These are phyloP conservation scores for Argopecten irradians DNA, from an alignment of 1,140 invertebrate species.

Conservation along the genomic window DNA sequence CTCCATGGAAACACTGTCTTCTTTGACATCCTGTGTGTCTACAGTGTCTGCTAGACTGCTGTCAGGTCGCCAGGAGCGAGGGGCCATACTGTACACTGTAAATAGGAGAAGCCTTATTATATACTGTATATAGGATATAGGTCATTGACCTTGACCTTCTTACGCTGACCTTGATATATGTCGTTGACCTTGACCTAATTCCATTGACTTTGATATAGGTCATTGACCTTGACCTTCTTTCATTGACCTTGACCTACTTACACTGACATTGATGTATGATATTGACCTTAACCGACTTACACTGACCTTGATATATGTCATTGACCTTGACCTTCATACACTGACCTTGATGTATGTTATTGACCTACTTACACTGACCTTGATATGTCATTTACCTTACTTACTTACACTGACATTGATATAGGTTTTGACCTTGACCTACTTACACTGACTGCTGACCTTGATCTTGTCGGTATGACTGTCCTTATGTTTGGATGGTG, in stretches of 20 bases:
- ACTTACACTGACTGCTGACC: conserved; percentile 67
- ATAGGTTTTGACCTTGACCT: neutral
- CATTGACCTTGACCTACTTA: too few relatives aligned
- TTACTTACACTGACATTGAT: too few relatives aligned
- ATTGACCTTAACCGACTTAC: neutral
- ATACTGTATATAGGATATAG: too few relatives aligned
- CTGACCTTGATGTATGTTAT: neutral
- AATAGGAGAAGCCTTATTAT: too few relatives aligned
- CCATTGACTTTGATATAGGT: neutral
- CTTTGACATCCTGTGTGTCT: neutral
- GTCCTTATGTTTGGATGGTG: conserved; percentile 49
- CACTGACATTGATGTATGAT: too few relatives aligned
- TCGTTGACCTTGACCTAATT: neutral
- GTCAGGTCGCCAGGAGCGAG: conserved; percentile 66
- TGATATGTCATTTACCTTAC: too few relatives aligned
- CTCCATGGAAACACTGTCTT: conserved; percentile 33
- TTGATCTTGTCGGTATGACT: conserved; percentile 49
- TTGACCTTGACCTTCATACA: neutral
- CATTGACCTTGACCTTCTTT: neutral
- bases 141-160: too few relatives aligned
- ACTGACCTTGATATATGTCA: neutral
- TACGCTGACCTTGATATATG: too few relatives aligned
- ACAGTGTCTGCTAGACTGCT: conserved; percentile 59
- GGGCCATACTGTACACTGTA: conserved; percentile 69
- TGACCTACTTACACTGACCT: neutral